These are phyloP conservation scores for Coreoperca whiteheadi DNA, from an alignment of 2,113 vertebrate genomes.

Conservation along the genomic window DNA sequence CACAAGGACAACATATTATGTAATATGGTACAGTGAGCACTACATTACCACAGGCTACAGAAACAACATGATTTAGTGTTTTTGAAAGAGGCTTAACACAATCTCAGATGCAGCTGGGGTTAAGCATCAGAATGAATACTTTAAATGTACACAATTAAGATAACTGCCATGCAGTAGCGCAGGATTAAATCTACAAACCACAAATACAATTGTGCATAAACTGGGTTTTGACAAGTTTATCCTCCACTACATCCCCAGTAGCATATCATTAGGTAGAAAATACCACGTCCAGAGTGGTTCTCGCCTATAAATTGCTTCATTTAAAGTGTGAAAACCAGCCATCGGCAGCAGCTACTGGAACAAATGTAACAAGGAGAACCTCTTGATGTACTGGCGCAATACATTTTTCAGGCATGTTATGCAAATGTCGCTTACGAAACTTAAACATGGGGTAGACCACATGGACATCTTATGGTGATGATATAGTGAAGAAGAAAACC, in stretches of 20 bases:
- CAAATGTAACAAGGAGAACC: neutral
- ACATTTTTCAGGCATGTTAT: conserved; percentile 1
- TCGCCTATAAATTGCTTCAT: neutral
- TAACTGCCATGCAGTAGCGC: neutral
- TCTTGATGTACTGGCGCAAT: conserved; percentile 2
- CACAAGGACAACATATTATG: conserved; percentile 50
- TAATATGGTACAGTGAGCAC: conserved; percentile 41
- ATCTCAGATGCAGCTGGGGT: neutral
- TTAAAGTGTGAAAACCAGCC: neutral
- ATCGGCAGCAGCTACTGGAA: neutral
- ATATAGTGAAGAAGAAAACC: neutral
- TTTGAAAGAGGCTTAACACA: neutral
- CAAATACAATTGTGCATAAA: neutral
- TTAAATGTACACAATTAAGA: neutral
- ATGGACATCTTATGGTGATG: neutral
- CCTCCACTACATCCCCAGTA: neutral
- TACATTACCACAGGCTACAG: conserved; percentile 12
- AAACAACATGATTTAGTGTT: conserved; percentile 3
- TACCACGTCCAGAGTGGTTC: neutral
- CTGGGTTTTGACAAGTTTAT: neutral
- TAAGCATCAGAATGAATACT: neutral
- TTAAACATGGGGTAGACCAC: neutral
- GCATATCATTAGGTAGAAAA: neutral
- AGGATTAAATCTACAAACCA: neutral
- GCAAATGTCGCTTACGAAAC: conserved; percentile 8